Evolutionary conservation across 2,113 vertebrate genomes (phyloP), one percentile per base, ranked within the genome.

Genomic region (Microcebus ravelobensis): DNA sequence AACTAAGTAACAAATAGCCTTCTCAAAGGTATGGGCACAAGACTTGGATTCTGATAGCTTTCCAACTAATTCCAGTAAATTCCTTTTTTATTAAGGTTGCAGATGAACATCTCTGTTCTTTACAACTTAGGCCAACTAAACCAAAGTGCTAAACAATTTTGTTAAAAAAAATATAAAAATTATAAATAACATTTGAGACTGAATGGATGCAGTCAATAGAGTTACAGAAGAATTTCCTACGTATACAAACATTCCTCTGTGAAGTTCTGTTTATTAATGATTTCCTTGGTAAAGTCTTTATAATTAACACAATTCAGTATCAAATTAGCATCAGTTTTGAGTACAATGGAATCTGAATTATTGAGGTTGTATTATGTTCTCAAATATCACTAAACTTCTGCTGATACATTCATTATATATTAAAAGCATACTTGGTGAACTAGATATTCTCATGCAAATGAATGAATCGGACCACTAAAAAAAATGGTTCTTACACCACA

Each of bases 311-410:
- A 89, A 45, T 5, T 55, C 50, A 71, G 57, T 67, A 92, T 18
- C 8, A 92, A n/a, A 90, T 92, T 85, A 86, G 85, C 20, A 95
- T 34, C 86, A 76, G 39, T 45, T 71, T 92, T 91, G 8, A 76
- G 9, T n/a, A 0, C 13, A 95, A 3, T 27, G 4, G 45, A 55
- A 8, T 80, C 36, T 8, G 36, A 89, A n/a, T 73, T 84, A 89
- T 20, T 94, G 68, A 95, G 29, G 9, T 76, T 81, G n/a, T 90
- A 92, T 57, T 96, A 52, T 45, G 42, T 68, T 83, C 50, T 83
- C 20, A 92, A 76, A 61, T 11, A 63, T 45, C 34, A n/a, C 6
- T 73, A 52, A 92, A 71, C 17, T 71, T 77, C 36, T 52, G 6
- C 48, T 81, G 12, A 87, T 29, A 76, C 1, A 65, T 39, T 87